These are phyloP conservation scores for Orius laevigatus DNA, from an alignment of 1,140 invertebrate species.

Conservation along the genomic window DNA sequence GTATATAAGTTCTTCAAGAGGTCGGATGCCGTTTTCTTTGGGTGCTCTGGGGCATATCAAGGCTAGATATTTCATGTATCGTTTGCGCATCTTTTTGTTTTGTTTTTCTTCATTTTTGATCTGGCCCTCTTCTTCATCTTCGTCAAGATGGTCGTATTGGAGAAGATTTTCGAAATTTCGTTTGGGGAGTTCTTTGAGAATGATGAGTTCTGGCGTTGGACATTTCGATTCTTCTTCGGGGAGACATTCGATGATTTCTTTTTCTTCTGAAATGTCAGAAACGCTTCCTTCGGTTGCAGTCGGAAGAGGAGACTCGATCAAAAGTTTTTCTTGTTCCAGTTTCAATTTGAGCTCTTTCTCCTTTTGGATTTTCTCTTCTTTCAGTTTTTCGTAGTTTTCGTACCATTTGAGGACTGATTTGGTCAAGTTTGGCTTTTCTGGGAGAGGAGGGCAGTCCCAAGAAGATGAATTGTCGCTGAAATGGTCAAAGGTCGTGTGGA, in stretches of 20 bases:
- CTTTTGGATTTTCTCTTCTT: not conserved
- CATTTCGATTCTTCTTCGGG: slow-evolving; percentile 22
- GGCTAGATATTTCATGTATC: not conserved
- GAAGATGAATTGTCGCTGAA: slow-evolving; percentile 19
- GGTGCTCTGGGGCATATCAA: slow-evolving; percentile 9
- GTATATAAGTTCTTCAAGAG: slow-evolving; percentile 8
- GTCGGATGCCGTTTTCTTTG: slow-evolving; percentile 1
- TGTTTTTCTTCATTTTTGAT: not conserved
- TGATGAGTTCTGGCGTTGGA: slow-evolving; percentile 7
- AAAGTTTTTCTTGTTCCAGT: slow-evolving; percentile 21
- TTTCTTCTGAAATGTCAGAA: slow-evolving; percentile 23
- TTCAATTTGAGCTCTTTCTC: slow-evolving; percentile 6
- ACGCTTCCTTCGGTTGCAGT: slow-evolving; percentile 23
- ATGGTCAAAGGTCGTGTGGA: slow-evolving; percentile 1
- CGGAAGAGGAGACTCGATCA: slow-evolving; percentile 19
- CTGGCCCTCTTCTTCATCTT: not conserved
- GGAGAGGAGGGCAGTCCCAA: slow-evolving; percentile 2
- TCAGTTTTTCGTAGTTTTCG: not conserved
- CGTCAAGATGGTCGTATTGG: too few species aligned
- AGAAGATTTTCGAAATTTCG: too few species aligned
- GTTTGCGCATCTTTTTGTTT: not conserved
- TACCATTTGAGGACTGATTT: slow-evolving; percentile 4
- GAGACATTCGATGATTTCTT: slow-evolving; percentile 23
- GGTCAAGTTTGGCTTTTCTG: slow-evolving; percentile 6
- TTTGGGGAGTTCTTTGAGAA: too few species aligned